Evolutionary conservation across 2,113 vertebrate genomes (phyloP).

Genomic region (Grallaria varia): DNA sequence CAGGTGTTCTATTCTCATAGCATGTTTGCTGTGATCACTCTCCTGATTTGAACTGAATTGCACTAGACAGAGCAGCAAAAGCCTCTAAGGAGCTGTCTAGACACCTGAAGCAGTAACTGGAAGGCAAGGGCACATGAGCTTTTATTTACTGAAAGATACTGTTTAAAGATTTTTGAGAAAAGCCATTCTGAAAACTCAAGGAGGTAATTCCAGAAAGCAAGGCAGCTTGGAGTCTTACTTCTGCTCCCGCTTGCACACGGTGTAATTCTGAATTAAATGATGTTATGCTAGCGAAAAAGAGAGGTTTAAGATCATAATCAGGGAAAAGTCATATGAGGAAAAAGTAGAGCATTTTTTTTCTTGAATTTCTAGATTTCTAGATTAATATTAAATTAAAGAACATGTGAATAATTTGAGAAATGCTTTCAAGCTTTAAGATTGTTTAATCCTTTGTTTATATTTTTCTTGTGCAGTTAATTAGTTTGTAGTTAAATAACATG

Average conservation of each 20-base stretch:
- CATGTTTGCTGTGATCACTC: background rate
- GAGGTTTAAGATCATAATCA: background rate
- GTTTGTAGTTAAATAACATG: constrained; percentile 4
- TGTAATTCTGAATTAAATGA: background rate
- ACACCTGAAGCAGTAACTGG: constrained; percentile 64
- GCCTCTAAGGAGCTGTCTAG: constrained; percentile 54
- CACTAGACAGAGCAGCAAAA: constrained; percentile 19
- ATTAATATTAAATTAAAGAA: background rate
- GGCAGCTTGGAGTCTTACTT: background rate
- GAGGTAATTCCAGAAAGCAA: background rate
- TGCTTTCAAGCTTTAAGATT: background rate
- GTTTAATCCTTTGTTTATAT: background rate
- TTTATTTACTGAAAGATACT: constrained; percentile 53
- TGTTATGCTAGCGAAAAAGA: background rate
- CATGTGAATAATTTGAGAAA: background rate
- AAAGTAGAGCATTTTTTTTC: background rate
- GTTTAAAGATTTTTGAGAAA: constrained; percentile 52
- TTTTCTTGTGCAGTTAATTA: background rate
- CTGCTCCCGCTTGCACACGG: background rate
- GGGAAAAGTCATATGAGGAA: background rate
- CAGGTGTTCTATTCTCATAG: background rate
- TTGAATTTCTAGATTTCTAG: background rate
- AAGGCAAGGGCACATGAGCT: constrained; percentile 37
- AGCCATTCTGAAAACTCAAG: background rate
- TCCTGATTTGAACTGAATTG: background rate